These are phyloP conservation scores for Monodelphis domestica DNA, from an alignment of 2,797 vertebrate genomes.

Conservation along the genomic window DNA sequence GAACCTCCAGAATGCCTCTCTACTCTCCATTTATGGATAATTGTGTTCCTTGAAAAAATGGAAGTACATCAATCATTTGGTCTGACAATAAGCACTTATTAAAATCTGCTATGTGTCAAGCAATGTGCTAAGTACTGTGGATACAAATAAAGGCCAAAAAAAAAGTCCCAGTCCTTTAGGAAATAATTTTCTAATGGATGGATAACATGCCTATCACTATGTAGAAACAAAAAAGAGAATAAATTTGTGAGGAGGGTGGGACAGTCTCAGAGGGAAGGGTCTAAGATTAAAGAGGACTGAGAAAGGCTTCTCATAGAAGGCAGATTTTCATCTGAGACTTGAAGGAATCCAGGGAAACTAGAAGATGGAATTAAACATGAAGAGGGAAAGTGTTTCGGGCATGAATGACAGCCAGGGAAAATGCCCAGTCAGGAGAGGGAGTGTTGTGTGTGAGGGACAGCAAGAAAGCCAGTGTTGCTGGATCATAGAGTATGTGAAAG, in stretches of 20 bases:
- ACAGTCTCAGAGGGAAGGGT: not conserved
- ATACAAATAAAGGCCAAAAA: not conserved
- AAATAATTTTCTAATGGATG: not conserved
- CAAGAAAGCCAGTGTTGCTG: not conserved
- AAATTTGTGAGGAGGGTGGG: not conserved
- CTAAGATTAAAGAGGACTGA: not conserved
- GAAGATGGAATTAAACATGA: not conserved
- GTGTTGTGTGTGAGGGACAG: not conserved
- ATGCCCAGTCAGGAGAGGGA: not conserved
- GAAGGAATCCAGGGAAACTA: not conserved
- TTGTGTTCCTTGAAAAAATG: not conserved
- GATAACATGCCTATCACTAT: not conserved
- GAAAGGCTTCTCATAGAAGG: not conserved
- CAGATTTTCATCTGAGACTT: not conserved
- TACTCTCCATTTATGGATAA: not conserved
- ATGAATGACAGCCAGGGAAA: not conserved
- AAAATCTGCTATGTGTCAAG: not conserved
- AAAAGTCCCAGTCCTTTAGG: not conserved
- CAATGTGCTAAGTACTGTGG: not conserved
- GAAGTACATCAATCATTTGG: not conserved
- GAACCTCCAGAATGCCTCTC: not conserved
- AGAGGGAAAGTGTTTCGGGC: not conserved
- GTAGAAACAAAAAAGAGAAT: not conserved
- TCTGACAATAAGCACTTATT: not conserved
- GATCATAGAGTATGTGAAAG: not conserved